Conservation (phyloP, 2,888 invertebrate genomes). For the Tenthredo amoena region DNA sequence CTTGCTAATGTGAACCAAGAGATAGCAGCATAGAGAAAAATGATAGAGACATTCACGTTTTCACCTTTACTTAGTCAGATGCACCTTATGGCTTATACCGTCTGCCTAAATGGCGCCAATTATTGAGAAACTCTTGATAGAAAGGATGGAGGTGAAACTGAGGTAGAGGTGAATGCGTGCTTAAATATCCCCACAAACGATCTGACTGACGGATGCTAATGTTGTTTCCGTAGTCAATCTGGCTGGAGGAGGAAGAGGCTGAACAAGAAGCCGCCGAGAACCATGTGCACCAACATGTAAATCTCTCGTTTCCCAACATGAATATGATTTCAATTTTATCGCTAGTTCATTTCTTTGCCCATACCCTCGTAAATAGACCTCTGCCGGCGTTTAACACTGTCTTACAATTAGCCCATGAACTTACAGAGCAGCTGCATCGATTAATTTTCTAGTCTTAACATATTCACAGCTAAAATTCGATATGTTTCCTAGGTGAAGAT, state of each 20-base stretch:
- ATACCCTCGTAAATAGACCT: slow-evolving; percentile 47
- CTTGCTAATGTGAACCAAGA: background rate
- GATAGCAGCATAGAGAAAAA: slow-evolving; percentile 11
- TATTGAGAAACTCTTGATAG: background rate
- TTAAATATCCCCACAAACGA: slow-evolving; percentile 27
- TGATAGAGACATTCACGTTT: slow-evolving; percentile 19
- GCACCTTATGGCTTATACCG: background rate
- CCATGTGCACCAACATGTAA: slow-evolving; percentile 77
- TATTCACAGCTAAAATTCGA: background rate
- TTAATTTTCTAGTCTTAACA: background rate
- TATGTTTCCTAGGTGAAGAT: background rate
- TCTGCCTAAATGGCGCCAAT: background rate
- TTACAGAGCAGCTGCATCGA: slow-evolving; percentile 56
- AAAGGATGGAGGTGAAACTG: background rate
- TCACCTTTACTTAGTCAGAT: slow-evolving; percentile 38
- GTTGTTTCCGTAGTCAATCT: slow-evolving; percentile 77
- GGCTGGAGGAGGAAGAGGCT: slow-evolving; percentile 77
- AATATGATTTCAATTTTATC: slow-evolving; percentile 52
- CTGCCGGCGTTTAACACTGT: slow-evolving; percentile 53
- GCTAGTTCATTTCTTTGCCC: slow-evolving; percentile 51
- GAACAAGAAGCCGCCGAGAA: slow-evolving; percentile 76
- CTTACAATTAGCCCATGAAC: slow-evolving; percentile 59
- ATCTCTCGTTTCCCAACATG: slow-evolving; percentile 64
- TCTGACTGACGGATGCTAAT: slow-evolving; percentile 70
- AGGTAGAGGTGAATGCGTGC: slow-evolving; percentile 36